Conservation (phyloP, 2,113 vertebrate genomes). For the Anolis sagrei region DNA sequence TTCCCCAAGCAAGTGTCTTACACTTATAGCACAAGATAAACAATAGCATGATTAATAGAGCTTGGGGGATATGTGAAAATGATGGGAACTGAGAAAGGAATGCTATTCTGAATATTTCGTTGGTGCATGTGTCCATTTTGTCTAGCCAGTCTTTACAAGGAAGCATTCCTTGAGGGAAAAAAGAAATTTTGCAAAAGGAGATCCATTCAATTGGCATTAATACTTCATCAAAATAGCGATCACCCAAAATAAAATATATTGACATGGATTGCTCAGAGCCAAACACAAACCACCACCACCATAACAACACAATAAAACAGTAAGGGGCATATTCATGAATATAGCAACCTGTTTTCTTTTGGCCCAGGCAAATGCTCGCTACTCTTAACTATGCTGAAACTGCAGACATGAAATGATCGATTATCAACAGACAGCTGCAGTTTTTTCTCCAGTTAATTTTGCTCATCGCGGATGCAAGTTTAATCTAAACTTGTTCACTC, state of each 20-base stretch:
- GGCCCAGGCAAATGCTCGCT: constrained; percentile 63
- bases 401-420: constrained; percentile 64
- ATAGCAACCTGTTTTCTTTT: constrained; percentile 55
- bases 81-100: constrained; percentile 58
- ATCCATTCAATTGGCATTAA: constrained; percentile 41
- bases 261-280: constrained; percentile 61
- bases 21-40: constrained; percentile 61
- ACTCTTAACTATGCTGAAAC: constrained; percentile 73
- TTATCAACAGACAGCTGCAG: constrained; percentile 74
- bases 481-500: constrained; percentile 49
- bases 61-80: constrained; percentile 45
- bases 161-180: constrained; percentile 41
- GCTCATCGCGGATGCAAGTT: constrained; percentile 42
- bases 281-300: constrained; percentile 38
- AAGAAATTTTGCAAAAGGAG: constrained; percentile 9
- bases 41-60: constrained; percentile 31
- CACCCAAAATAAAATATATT: constrained; percentile 56
- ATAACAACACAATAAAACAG: constrained; percentile 61
- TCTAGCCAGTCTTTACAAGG: constrained; percentile 35
- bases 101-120: constrained; percentile 36
- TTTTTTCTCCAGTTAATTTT: constrained; percentile 59
- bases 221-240: constrained; percentile 47
- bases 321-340: constrained; percentile 51
- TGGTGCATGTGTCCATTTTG: constrained; percentile 26
- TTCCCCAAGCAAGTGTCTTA: constrained; percentile 53